Conservation (phyloP, 2,797 vertebrate genomes). For the Cheirogaleus major region DNA sequence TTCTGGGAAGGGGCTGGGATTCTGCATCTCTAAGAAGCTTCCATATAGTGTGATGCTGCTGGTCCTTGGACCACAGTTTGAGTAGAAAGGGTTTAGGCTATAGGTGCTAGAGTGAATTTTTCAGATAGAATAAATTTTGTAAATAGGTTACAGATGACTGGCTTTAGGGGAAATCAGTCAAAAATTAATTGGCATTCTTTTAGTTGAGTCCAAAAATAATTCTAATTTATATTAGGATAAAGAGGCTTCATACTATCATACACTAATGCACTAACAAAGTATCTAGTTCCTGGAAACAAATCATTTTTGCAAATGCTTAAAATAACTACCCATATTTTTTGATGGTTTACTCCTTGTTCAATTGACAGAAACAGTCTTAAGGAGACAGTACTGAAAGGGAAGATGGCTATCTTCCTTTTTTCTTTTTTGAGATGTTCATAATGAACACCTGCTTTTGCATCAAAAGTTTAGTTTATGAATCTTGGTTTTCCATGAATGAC, state of each 20-base stretch:
- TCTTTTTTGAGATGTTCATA: not conserved
- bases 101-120: not conserved
- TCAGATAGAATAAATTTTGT: not conserved
- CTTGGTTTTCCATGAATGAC: not conserved
- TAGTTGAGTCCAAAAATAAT: not conserved
- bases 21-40: not conserved
- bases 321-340: not conserved
- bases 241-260: not conserved
- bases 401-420: not conserved
- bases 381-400: not conserved
- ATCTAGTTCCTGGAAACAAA: not conserved
- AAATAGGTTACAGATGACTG: not conserved
- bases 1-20: not conserved
- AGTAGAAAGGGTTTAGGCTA: not conserved
- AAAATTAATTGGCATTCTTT: not conserved
- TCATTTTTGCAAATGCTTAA: not conserved
- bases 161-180: not conserved
- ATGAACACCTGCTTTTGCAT: not conserved
- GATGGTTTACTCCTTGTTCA: not conserved
- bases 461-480: not conserved
- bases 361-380: not conserved
- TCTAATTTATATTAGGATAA: not conserved
- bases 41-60: not conserved
- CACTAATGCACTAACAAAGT: not conserved
- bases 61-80: not conserved